These are phyloP conservation scores for Morus bassanus DNA, from an alignment of 2,797 vertebrate genomes.

Conservation along the genomic window DNA sequence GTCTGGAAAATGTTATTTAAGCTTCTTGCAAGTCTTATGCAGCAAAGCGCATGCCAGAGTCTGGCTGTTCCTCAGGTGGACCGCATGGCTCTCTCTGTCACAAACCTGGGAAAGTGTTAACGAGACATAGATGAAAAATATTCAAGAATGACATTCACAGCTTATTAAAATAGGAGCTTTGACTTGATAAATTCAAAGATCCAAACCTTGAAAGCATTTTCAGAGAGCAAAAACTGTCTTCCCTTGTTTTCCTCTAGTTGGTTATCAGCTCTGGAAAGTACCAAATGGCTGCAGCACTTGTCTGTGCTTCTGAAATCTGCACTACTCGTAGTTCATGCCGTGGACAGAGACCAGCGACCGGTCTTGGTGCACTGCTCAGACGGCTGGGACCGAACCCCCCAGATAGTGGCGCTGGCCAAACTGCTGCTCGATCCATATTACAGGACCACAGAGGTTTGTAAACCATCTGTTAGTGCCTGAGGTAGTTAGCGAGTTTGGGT, in stretches of 20 bases:
- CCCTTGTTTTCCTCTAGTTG: conserved; percentile 79
- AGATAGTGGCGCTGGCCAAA: conserved; percentile 94
- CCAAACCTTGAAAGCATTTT: background rate
- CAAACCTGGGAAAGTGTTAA: background rate
- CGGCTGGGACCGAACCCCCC: conserved; percentile 97
- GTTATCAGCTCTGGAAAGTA: conserved; percentile 97
- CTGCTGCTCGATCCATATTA: conserved; percentile 96
- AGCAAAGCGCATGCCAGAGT: background rate
- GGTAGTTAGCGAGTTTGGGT: accelerated
- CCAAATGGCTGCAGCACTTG: conserved; percentile 97
- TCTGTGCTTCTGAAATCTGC: conserved; percentile 94
- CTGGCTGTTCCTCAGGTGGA: background rate
- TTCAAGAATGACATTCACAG: background rate
- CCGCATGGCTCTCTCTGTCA: background rate
- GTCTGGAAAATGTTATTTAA: background rate
- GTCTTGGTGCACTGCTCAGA: conserved; percentile 97
- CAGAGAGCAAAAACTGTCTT: conserved; percentile 33
- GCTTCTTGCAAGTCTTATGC: background rate
- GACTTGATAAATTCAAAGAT: background rate
- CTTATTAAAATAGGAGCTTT: background rate
- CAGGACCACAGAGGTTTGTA: conserved; percentile 91
- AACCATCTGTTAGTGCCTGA: background rate
- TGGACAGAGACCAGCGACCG: conserved; percentile 90
- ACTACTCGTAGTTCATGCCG: conserved; percentile 88
- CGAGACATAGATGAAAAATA: accelerated